phyloP scores from a whole-genome alignment of 2,797 vertebrate genomes.

The Alca torda region DNA sequence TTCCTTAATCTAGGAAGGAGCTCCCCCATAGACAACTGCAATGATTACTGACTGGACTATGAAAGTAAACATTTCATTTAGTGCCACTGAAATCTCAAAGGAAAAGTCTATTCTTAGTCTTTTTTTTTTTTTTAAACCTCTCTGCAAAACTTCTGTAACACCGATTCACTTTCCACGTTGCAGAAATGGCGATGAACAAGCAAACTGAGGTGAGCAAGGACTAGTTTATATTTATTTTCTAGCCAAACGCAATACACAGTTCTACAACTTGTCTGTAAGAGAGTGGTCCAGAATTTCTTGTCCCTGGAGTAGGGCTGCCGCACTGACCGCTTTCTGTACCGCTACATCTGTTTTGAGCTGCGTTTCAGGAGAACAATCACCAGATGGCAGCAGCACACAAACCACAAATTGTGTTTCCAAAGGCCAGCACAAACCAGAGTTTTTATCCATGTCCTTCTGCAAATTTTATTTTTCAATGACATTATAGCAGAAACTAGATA shows the following conservation, averaged over 20 bases:
- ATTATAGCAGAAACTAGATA: neutral
- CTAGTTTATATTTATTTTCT: neutral
- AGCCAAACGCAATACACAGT: neutral
- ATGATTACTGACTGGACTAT: neutral
- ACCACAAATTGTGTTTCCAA: neutral
- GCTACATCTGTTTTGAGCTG: neutral
- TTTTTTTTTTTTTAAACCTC: neutral
- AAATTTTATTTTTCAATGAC: neutral
- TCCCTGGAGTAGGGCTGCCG: neutral
- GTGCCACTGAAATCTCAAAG: neutral
- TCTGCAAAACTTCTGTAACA: neutral
- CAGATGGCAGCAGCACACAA: conserved; percentile 75
- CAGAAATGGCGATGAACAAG: neutral
- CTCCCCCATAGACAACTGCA: neutral
- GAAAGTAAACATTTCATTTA: neutral
- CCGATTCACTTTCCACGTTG: neutral
- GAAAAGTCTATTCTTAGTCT: neutral
- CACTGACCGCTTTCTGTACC: too few relatives aligned
- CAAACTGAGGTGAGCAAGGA: neutral
- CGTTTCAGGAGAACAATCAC: conserved; percentile 12
- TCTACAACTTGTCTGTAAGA: neutral
- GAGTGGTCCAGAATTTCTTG: neutral
- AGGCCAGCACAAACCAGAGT: neutral
- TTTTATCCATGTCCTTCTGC: neutral
- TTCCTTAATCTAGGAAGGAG: neutral